Conservation (phyloP, 2,113 vertebrate genomes). For the Semnornis frantzii region DNA sequence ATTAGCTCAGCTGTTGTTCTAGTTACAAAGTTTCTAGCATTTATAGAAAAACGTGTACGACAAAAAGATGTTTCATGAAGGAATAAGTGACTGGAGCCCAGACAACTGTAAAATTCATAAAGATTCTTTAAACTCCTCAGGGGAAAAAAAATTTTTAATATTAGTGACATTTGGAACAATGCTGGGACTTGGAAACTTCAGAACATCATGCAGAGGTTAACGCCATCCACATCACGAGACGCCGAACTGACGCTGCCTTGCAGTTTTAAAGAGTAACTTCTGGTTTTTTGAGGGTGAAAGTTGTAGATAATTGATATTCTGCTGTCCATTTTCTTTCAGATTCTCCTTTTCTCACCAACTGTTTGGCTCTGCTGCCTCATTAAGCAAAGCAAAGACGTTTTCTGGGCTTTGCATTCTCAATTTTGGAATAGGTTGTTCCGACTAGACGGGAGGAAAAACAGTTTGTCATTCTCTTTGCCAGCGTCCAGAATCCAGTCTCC, state of each 20-base stretch:
- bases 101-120: not conserved
- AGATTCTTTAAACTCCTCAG: not conserved
- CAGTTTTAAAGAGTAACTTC: not conserved
- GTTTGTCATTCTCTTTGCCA: not conserved
- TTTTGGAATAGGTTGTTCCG: not conserved
- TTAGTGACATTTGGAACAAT: not conserved
- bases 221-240: not conserved
- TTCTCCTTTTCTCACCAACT: not conserved
- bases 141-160: not conserved
- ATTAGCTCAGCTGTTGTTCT: not conserved
- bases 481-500: not conserved
- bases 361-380: not conserved
- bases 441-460: not conserved
- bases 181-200: not conserved
- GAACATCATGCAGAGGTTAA: not conserved
- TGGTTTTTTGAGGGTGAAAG: not conserved
- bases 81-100: not conserved
- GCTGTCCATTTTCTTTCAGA: accelerated
- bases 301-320: not conserved
- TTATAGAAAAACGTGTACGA: not conserved
- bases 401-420: not conserved
- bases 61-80: conserved; percentile 15
- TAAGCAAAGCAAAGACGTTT: not conserved
- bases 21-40: not conserved
- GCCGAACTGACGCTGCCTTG: not conserved